phyloP scores from a whole-genome alignment of 2,888 invertebrate species.

The Clunio marinus region DNA sequence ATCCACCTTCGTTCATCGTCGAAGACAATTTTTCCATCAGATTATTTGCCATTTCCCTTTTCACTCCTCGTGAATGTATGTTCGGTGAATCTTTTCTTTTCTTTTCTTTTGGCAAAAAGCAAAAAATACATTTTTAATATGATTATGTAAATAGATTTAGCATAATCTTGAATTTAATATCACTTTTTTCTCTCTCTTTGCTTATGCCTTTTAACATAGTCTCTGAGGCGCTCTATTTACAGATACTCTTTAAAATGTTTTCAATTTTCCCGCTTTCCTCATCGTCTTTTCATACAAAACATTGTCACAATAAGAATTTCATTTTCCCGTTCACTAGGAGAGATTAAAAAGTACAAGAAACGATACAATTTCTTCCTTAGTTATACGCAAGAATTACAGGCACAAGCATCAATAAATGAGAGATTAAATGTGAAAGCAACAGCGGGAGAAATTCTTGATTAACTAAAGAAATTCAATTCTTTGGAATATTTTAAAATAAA shows the following conservation, averaged over 20 bases:
- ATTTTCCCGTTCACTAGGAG: no score
- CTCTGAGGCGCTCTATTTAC: conserved; percentile 17
- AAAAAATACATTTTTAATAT: conserved; percentile 35
- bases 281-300: not conserved
- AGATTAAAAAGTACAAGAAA: no score
- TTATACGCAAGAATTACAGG: no score
- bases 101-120: not conserved
- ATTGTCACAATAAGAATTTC: no score
- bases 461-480: no score
- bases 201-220: not conserved
- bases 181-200: not conserved
- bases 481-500: no score
- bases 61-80: not conserved
- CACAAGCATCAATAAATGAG: no score
- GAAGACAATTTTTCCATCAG: conserved; percentile 9
- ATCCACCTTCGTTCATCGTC: conserved; percentile 20
- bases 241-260: conserved; percentile 14
- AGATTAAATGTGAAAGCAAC: no score
- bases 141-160: conserved; percentile 37
- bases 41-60: conserved; percentile 3
- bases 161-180: conserved; percentile 39
- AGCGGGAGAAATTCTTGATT: no score
- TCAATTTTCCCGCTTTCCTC: not conserved
- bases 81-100: not conserved
- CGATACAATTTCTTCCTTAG: no score